A percentile compares a stretch with the other conserved stretches of the same genome.
Evolutionary conservation across 2,888 invertebrate genomes (phyloP).

Genomic region (Philonicus albiceps): DNA sequence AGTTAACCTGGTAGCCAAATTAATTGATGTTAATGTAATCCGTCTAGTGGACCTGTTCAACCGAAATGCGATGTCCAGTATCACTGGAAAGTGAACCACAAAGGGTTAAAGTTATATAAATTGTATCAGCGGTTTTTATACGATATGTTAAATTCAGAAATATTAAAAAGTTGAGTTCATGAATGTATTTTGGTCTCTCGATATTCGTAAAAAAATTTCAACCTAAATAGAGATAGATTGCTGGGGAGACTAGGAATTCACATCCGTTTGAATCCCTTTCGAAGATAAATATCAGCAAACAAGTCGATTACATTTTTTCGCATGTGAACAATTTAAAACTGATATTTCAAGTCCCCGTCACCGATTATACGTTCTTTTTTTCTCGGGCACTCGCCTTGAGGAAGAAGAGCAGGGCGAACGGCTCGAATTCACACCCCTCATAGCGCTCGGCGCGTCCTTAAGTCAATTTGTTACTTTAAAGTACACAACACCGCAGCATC

Average conservation of each 20-base stretch:
- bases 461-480: conserved; percentile 35
- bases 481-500: conserved; percentile 9
- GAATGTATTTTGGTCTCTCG: too few species aligned
- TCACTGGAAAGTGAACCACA: too few species aligned
- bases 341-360: neutral
- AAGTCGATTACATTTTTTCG: conserved; percentile 6
- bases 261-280: neutral
- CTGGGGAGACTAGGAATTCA: neutral
- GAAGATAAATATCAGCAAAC: neutral
- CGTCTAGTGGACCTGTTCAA: too few species aligned
- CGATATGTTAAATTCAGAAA: too few species aligned
- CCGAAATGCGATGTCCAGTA: too few species aligned
- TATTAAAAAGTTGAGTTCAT: too few species aligned
- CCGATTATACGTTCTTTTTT: neutral
- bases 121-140: too few species aligned
- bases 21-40: too few species aligned
- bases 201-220: neutral
- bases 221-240: neutral
- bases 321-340: conserved; percentile 4
- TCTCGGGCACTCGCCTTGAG: neutral
- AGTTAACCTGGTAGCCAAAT: too few species aligned
- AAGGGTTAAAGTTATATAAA: too few species aligned
- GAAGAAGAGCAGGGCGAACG: neutral
- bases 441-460: neutral
- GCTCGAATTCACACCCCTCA: neutral